phyloP scores from a whole-genome alignment of 1,140 invertebrate species.

The Brachionus calyciflorus region DNA sequence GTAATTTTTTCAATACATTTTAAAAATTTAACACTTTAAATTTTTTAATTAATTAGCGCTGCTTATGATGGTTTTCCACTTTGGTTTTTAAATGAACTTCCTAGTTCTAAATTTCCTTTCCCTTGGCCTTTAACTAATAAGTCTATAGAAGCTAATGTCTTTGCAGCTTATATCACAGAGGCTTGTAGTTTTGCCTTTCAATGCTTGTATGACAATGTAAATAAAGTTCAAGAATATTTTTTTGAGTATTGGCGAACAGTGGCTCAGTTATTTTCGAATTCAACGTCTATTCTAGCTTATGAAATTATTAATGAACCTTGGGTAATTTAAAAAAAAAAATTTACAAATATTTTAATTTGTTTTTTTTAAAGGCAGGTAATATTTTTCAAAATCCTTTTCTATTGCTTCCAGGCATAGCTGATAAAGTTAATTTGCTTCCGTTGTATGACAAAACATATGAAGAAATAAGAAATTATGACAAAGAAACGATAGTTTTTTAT shows the following conservation, averaged over 20 bases:
- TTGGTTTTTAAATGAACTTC: constrained; percentile 50
- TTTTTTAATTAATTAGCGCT: not conserved
- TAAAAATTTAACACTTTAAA: not conserved
- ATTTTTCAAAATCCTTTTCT: constrained; percentile 33
- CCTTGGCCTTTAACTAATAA: constrained; percentile 50
- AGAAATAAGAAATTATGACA: constrained; percentile 38
- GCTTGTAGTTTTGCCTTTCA: constrained; percentile 51
- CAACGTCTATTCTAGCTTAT: constrained; percentile 50
- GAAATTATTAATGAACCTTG: constrained; percentile 54
- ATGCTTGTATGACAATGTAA: constrained; percentile 50
- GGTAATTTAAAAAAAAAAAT: constrained; percentile 4
- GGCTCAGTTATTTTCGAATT: constrained; percentile 48
- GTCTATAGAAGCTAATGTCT: constrained; percentile 31
- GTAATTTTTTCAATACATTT: not conserved
- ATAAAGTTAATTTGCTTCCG: constrained; percentile 32
- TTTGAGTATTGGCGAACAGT: constrained; percentile 50
- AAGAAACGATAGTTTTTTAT: constrained; percentile 46
- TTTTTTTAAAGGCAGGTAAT: constrained; percentile 38
- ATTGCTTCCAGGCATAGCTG: constrained; percentile 41
- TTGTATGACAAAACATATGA: constrained; percentile 37
- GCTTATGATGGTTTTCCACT: constrained; percentile 51
- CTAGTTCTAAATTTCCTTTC: constrained; percentile 43
- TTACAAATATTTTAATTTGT: not conserved
- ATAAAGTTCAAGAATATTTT: constrained; percentile 47
- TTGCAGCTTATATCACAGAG: constrained; percentile 50